Evolutionary conservation across 2,888 invertebrate genomes (phyloP), one percentile per base, ranked within the genome.

Genomic region (Siphlonurus alternatus): DNA sequence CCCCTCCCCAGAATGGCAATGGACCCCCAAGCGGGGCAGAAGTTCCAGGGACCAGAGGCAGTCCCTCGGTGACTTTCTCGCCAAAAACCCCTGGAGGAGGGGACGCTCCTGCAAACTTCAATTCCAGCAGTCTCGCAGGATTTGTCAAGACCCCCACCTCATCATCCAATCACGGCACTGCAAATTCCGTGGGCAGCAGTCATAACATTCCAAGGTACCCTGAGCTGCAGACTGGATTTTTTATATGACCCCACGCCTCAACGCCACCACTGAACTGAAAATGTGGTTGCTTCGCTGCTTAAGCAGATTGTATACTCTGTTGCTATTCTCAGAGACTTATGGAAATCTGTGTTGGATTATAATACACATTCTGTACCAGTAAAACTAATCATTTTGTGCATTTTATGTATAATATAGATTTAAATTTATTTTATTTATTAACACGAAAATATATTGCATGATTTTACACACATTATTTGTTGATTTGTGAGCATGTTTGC

Each of bases 1-100:
- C 75, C 38, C 74, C 76, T 65, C 70, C 69, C 22, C 65, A 67
- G 64, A 56, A 56, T 24, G 65, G 61, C 19, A 63, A 61, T 18
- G 61, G 62, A 25, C 62, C 56, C 23, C 61, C 64, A 24, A 63
- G 56, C 23, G 64, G 61, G 19, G 56, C 53, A 56, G 63, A 63
- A 54, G 62, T 51, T 38, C 60, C 64, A 23, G 65, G 62, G 2
- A 51, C 56, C 23, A 53, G 53, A 61, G 53, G 23, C 25, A 62
- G 61, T 56, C 63, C 63, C 59, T 63, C 62, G 61, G 62, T 65
- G 62, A 65, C 62, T 61, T 66, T 66, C 66, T 59, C 65, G 61
- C 63, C 60, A 22, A 66, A 65, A 59, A 64, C 66, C 20, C 23
- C 53, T 23, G 64, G 62, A 25, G 63, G 53, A 19, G 63, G 63